Percentiles rank a stretch among this genome's conserved stretches.
Conservation (phyloP, 1,140 invertebrate species). For the Eriosoma lanigerum region DNA sequence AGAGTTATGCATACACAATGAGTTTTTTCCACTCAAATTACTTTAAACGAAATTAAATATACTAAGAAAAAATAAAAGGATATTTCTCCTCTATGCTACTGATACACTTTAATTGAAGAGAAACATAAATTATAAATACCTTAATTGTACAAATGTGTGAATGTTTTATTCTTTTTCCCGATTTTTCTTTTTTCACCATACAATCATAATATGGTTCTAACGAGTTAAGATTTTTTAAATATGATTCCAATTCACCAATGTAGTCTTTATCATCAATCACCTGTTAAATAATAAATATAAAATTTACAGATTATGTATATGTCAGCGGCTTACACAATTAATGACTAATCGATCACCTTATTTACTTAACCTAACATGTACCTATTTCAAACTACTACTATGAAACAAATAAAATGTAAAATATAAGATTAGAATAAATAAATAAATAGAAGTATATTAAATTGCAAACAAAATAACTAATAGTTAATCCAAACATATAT, state of each 20-base stretch:
- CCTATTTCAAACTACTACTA: neutral
- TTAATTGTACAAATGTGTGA: conserved; percentile 39
- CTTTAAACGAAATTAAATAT: no score
- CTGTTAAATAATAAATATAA: neutral
- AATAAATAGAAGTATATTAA: neutral
- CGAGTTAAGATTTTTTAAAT: conserved; percentile 35
- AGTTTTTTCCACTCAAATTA: no score
- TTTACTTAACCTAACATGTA: neutral
- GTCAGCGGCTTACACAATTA: no score
- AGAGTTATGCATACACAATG: no score
- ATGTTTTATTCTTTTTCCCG: neutral
- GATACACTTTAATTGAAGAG: no score
- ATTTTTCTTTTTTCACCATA: conserved; percentile 42
- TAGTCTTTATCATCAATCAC: conserved; percentile 9
- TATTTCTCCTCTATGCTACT: no score
- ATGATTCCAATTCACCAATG: conserved; percentile 11
- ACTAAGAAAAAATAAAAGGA: no score
- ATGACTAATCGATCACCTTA: no score
- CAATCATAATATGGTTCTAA: conserved; percentile 33
- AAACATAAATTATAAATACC: neutral
- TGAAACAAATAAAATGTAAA: neutral
- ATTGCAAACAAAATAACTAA: neutral
- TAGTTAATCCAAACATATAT: no score
- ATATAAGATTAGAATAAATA: neutral
- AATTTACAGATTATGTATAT: neutral